Evolutionary conservation across 2,113 vertebrate genomes (phyloP).

Genomic region (Scomber japonicus): DNA sequence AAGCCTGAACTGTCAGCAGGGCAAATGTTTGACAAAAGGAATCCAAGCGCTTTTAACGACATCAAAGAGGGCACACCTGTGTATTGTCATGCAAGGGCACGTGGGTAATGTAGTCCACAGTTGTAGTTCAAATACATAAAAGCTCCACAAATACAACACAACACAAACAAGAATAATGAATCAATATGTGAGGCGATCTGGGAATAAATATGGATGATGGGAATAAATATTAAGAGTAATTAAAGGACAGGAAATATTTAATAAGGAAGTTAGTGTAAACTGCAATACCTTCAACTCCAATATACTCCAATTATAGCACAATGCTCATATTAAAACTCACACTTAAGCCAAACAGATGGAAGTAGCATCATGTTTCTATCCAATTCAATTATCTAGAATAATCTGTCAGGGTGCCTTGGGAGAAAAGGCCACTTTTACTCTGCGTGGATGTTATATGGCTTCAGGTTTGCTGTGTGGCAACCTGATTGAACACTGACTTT

Average conservation of each 20-base stretch:
- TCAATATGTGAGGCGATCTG: no score
- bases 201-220: no score
- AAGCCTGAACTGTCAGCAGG: background rate
- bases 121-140: background rate
- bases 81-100: background rate
- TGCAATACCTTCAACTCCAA: no score
- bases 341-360: no score
- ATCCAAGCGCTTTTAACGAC: background rate
- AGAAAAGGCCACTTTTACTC: background rate
- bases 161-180: background rate
- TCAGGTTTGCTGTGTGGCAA: background rate
- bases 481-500: background rate
- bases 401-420: background rate
- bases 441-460: background rate
- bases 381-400: background rate
- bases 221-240: no score
- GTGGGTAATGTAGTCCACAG: constrained; percentile 31
- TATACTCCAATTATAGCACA: no score
- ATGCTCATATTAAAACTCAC: no score
- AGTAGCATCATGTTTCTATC: no score
- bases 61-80: background rate
- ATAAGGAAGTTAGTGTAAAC: no score
- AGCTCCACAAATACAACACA: background rate
- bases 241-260: no score
- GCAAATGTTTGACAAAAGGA: constrained; percentile 11